Percentiles rank a stretch among this genome's conserved stretches.
Conservation (phyloP, 2,113 vertebrate genomes). For the Apaloderma vittatum region DNA sequence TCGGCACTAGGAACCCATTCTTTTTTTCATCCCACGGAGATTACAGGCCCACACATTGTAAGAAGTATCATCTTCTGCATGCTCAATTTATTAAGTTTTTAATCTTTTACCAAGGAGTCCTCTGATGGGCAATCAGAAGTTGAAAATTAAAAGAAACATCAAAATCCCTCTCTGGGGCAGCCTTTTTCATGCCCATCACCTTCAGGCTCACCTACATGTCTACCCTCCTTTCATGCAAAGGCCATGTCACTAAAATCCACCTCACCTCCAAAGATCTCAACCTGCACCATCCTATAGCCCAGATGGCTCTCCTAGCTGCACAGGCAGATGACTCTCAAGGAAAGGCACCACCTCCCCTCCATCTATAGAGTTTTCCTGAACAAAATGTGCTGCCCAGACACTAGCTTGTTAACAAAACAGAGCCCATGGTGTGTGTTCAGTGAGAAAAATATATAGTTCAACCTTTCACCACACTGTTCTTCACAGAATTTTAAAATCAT, state of each 20-base stretch:
- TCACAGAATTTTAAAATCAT: background rate
- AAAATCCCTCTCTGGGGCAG: background rate
- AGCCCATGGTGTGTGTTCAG: background rate
- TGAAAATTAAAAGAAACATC: background rate
- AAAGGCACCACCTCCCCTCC: background rate
- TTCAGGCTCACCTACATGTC: background rate
- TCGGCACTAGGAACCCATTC: fast-evolving
- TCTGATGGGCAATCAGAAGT: background rate
- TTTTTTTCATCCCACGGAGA: background rate
- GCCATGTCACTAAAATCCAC: background rate
- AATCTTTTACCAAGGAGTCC: background rate
- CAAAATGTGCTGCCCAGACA: background rate
- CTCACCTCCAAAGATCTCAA: background rate
- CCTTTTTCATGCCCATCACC: background rate
- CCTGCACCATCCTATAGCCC: background rate
- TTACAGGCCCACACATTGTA: background rate
- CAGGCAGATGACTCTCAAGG: background rate
- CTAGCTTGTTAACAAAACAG: background rate
- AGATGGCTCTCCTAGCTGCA: background rate
- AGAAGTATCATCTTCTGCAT: background rate
- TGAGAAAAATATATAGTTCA: background rate
- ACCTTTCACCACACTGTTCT: background rate
- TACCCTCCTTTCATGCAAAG: background rate
- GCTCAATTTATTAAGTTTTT: background rate
- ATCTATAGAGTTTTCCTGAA: background rate